Evolutionary conservation across 1,140 invertebrate species (phyloP).

Genomic region (Pseudomyrmex gracilis): DNA sequence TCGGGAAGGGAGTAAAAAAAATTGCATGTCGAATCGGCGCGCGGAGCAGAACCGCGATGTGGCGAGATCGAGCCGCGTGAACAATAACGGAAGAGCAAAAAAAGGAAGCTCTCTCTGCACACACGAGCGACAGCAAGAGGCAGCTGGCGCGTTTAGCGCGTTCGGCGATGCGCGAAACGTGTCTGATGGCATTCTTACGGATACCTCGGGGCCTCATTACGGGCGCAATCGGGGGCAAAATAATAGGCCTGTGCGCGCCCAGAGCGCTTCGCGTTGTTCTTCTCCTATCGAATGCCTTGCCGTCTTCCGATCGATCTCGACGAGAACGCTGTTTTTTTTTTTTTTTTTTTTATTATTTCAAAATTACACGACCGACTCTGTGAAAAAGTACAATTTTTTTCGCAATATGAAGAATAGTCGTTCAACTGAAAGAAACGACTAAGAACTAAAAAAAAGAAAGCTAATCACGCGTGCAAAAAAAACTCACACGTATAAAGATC

Average conservation of each 20-base stretch:
- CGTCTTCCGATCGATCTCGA: conserved; percentile 1
- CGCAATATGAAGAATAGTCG: conserved; percentile 25
- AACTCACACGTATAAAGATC: conserved; percentile 45
- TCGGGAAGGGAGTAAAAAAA: conserved; percentile 21
- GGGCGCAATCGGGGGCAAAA: conserved; percentile 22
- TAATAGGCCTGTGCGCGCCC: conserved; percentile 17
- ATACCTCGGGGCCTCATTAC: conserved; percentile 76
- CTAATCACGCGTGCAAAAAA: conserved; percentile 33
- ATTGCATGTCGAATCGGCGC: conserved; percentile 36
- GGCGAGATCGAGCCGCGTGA: conserved; percentile 22
- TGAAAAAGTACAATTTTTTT: not conserved
- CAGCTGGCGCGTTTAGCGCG: conserved; percentile 80
- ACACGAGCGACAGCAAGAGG: conserved; percentile 69
- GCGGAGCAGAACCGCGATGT: conserved; percentile 33
- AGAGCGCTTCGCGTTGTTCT: conserved; percentile 23
- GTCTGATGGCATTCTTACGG: conserved; percentile 80
- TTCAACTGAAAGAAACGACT: not conserved
- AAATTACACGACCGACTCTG: not conserved
- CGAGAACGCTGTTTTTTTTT: no score
- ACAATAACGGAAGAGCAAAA: conserved; percentile 56
- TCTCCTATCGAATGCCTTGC: conserved; percentile 12
- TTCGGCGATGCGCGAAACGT: conserved; percentile 81
- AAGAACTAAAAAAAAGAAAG: not conserved
- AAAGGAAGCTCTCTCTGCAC: conserved; percentile 36
- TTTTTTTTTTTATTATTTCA: not conserved